A percentile compares a stretch with the other conserved stretches of the same genome.
Conservation (phyloP, 2,888 invertebrate species). For the Morpho helenor region DNA sequence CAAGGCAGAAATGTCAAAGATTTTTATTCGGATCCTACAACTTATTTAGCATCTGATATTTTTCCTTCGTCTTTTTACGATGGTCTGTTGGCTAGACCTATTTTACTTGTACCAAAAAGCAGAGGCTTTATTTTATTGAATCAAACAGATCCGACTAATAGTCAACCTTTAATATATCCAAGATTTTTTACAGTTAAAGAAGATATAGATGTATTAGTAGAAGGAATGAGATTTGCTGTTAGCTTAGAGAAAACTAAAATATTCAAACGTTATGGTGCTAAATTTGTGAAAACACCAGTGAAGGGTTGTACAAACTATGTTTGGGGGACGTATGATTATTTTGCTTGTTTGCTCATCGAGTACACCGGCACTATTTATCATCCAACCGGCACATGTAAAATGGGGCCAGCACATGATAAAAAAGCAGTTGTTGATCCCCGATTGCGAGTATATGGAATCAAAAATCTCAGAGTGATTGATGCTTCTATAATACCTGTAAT, state of each 20-base stretch:
- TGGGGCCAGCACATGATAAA: constrained; percentile 81
- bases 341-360: constrained; percentile 81
- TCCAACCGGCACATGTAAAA: constrained; percentile 85
- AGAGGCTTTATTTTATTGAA: constrained; percentile 82
- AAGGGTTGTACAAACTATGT: constrained; percentile 75
- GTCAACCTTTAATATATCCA: constrained; percentile 86
- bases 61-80: constrained; percentile 82
- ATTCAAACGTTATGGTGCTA: constrained; percentile 77
- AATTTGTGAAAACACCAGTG: constrained; percentile 76
- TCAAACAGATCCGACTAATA: constrained; percentile 84
- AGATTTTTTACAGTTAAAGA: constrained; percentile 82
- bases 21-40: constrained; percentile 78
- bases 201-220: constrained; percentile 81
- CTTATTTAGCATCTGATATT: constrained; percentile 60
- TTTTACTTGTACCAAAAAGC: constrained; percentile 81
- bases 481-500: constrained; percentile 83
- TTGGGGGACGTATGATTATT: constrained; percentile 83
- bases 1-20: constrained; percentile 79
- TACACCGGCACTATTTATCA: constrained; percentile 86
- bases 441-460: constrained; percentile 81
- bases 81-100: constrained; percentile 80
- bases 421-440: constrained; percentile 83
- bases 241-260: constrained; percentile 80
- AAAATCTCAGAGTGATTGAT: constrained; percentile 82
- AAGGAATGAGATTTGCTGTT: constrained; percentile 79